Base-by-base conservation (phyloP, 1,140 invertebrate genomes). In the Drosophila pectinifera region DNA sequence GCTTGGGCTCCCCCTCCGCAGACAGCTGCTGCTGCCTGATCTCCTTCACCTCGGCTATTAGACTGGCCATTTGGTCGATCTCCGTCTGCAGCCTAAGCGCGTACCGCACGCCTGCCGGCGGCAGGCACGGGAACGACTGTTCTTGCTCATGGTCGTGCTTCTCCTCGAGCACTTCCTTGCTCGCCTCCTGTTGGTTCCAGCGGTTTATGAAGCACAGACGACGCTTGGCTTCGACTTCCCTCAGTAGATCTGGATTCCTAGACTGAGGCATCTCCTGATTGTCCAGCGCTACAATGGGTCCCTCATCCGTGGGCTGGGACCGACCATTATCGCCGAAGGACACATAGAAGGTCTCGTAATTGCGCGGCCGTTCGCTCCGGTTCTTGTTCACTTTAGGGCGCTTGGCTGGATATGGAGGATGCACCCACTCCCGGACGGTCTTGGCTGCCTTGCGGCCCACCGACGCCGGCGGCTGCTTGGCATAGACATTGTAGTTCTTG, bases 301-400 rank as follows among this genome's bases (percentile, higher is more conserved):
- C 28, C 28, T 31, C 8, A 3, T 31, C 28, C 28, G 3, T 10
- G 8, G 28, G 26, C 26, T 26, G 26, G 11, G 22, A 26, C 14
- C 4, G 13, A 5, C 1, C 5, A 18, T 51, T 28, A 51, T 36
- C 31, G 18, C 36, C 31, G 1, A 53, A 2, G 31, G 49, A 5
- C 18, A 53, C 49, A 7, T 36, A 53, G 7, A 53, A 53, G 4
- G 49, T 10, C 1, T 36, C 49, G 18, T 53, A 53, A 36, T 53
- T 53, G 18, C 31, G 13, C 0, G 11, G 11, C 13, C 16, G 16
- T 5, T 36, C 13, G 3, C 13, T 1, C 2, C 2, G 31, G 4
- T 36, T 3, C 48, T 51, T 53, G 3, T 4, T 34, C 13, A 8
- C 14, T 38, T 38, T 53, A 0, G 13, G 7, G 4, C 31, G 18